Base-by-base conservation (phyloP, 1,140 invertebrate species). In the Aphidius ervi region DNA sequence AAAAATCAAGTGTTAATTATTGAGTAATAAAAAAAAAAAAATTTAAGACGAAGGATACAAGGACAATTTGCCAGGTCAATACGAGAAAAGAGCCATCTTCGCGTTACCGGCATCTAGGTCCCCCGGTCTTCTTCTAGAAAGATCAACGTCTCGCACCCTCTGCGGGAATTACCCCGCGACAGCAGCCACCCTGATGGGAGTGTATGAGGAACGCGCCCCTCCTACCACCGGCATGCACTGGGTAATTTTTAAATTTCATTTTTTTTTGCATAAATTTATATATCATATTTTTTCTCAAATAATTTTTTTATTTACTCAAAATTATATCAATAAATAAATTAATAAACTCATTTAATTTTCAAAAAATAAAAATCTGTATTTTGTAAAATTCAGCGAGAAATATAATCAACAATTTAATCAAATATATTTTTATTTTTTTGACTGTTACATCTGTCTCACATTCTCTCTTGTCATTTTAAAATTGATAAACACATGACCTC, bases 141-240 rank as follows among this genome's bases (percentile, higher is more conserved):
- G 66, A 67, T 70, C 74, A 69, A 70, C 70, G 69, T 74, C 73
- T 71, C 70, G 69, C 73, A 74, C 70, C 70, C 71, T 74, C 69
- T 63, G 74, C 72, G 77, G 75, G 76, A 78, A 71, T 68, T 70
- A 77, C 71, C 73, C 75, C 75, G 74, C 71, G 67, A 76, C 69
- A 75, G 74, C 75, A 76, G 74, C 77, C 77, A 80, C 78, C 76
- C 81, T 81, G 78, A 82, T 82, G 81, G 81, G 81, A 78, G 81
- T 82, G 78, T 82, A 81, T 82, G 81, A 82, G 78, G 79, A 81
- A 73, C 79, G 78, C 75, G 76, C 77, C 76, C 76, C 77, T 78
- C 77, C 79, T 73, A 79, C 77, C 71, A 81, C 79, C 80, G 80
- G 80, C 77, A 82, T 82, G 81, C 81, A 82, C 78, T 82, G 81